Percentiles rank a stretch among this genome's conserved stretches.
Evolutionary conservation across 2,113 vertebrate species (phyloP).

Genomic region (Semicossyphus pulcher): DNA sequence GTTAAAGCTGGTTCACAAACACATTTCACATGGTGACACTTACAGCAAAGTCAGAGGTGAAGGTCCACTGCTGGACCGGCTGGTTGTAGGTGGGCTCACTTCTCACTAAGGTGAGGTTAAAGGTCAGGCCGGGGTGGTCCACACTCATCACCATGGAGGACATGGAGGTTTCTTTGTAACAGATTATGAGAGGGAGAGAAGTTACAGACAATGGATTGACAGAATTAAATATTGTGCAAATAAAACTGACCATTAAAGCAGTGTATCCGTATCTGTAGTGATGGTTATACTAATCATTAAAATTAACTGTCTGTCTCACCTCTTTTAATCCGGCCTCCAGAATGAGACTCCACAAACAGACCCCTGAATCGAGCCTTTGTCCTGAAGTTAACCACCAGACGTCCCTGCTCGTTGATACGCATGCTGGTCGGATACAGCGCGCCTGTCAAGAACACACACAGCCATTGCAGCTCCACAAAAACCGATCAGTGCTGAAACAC

Average conservation of each 20-base stretch:
- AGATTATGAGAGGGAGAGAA: constrained; percentile 16
- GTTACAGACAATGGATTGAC: no score
- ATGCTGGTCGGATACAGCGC: constrained; percentile 95
- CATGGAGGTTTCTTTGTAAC: constrained; percentile 79
- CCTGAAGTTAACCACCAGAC: constrained; percentile 93
- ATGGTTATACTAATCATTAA: not conserved
- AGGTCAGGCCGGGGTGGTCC: constrained; percentile 89
- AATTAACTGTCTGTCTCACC: constrained; percentile 79
- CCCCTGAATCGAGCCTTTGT: constrained; percentile 93
- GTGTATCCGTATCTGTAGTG: not conserved
- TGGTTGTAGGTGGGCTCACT: constrained; percentile 91
- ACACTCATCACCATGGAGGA: constrained; percentile 88
- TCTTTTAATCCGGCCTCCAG: constrained; percentile 53
- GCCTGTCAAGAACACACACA: constrained; percentile 76
- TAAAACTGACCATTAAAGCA: no score
- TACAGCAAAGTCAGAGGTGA: constrained; percentile 94
- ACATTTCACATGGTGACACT: constrained; percentile 42
- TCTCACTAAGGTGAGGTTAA: constrained; percentile 89
- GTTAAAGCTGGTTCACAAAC: not conserved
- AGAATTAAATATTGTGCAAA: no score
- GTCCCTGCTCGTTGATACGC: constrained; percentile 91
- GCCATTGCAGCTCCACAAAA: not conserved
- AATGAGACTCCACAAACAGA: constrained; percentile 89
- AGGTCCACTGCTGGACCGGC: constrained; percentile 93
- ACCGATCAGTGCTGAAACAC: not conserved